A percentile compares a stretch with the other conserved stretches of the same genome.
phyloP scores from a whole-genome alignment of 2,797 vertebrate genomes.

The Neomorphus geoffroyi region DNA sequence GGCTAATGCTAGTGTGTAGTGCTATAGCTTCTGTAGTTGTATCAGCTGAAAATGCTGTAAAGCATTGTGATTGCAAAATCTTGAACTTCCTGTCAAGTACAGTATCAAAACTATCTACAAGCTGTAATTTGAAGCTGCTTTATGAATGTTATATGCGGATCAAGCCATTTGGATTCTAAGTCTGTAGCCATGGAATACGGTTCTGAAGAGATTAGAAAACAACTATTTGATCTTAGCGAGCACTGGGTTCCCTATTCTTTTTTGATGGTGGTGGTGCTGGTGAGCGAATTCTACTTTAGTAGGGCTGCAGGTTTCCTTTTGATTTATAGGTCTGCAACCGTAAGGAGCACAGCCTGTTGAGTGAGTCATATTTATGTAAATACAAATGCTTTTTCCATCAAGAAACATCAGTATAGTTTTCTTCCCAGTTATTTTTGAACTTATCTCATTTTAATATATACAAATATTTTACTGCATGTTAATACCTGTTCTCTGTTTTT shows the following conservation, averaged over 20 bases:
- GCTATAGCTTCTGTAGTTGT: neutral
- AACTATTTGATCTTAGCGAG: neutral
- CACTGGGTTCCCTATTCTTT: neutral
- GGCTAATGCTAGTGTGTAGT: rapidly evolving
- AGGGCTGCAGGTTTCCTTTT: neutral
- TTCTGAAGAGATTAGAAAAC: neutral
- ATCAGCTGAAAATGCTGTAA: neutral
- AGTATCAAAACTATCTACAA: neutral
- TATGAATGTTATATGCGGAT: neutral
- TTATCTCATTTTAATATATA: neutral
- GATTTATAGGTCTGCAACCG: neutral
- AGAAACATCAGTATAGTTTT: neutral
- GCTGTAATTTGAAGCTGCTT: neutral
- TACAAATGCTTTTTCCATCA: neutral
- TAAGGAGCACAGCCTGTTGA: neutral
- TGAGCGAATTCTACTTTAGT: neutral
- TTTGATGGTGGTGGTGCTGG: neutral
- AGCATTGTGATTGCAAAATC: neutral
- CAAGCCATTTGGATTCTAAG: neutral
- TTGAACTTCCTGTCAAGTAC: neutral
- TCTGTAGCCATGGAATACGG: neutral
- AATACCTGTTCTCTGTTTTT: neutral
- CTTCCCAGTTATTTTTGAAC: neutral
- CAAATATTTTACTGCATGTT: neutral
- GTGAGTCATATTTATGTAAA: neutral